These are phyloP conservation scores for Neodiprion lecontei DNA, from an alignment of 1,140 invertebrate species.

Conservation along the genomic window DNA sequence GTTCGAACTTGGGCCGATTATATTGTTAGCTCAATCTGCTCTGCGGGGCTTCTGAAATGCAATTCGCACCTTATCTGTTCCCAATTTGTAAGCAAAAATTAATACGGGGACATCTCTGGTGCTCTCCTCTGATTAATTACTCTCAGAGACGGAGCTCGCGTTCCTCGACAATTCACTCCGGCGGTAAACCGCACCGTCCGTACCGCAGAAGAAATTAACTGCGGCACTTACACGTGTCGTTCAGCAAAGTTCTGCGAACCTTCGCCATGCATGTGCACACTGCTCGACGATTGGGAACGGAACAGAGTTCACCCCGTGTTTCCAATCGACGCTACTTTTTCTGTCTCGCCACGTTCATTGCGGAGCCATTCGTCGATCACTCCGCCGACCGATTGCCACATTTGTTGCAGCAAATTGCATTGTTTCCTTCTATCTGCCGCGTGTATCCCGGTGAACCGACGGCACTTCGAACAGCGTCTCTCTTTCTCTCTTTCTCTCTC, in stretches of 20 bases:
- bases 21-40: neutral
- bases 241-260: conserved; percentile 15
- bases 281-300: neutral
- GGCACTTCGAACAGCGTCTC: neutral
- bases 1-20: neutral
- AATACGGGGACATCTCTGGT: neutral
- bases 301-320: conserved; percentile 28
- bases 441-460: neutral
- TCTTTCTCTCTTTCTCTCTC: neutral
- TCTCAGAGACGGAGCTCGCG: neutral
- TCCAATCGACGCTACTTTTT: conserved; percentile 41
- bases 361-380: conserved; percentile 31
- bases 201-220: neutral
- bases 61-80: neutral
- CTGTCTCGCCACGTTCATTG: conserved; percentile 18
- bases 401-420: conserved; percentile 42
- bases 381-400: conserved; percentile 34
- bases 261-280: neutral
- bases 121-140: neutral
- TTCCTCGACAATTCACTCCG: neutral
- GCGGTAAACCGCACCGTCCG: neutral
- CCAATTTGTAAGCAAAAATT: neutral
- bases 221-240: neutral
- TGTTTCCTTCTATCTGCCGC: conserved; percentile 28
- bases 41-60: no score